phyloP scores from a whole-genome alignment of 2,113 vertebrate genomes.

The Dendropsophus ebraccatus region DNA sequence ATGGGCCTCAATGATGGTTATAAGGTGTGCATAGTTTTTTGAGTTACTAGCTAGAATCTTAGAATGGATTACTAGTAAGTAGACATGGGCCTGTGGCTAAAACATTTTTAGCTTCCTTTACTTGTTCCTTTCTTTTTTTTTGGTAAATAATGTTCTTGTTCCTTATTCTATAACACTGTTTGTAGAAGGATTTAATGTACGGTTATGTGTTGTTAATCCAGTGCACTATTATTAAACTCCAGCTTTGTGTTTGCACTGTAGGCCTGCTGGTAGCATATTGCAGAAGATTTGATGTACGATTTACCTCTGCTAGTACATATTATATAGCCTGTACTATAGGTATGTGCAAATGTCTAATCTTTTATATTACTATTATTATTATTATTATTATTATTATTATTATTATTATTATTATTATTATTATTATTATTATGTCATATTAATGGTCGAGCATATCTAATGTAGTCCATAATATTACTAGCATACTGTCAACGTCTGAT shows the following conservation, averaged over 20 bases:
- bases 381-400: too few species aligned
- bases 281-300: constrained; percentile 92
- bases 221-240: background rate
- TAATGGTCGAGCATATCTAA: background rate
- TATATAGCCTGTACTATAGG: constrained; percentile 85
- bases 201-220: background rate
- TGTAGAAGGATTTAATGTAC: background rate
- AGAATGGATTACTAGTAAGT: background rate
- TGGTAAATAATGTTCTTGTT: too few species aligned
- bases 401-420: too few species aligned
- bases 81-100: background rate
- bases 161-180: background rate
- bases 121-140: background rate
- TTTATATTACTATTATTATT: too few species aligned
- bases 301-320: constrained; percentile 83
- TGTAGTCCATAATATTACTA: background rate
- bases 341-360: too few species aligned
- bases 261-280: constrained; percentile 94
- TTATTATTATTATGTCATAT: background rate
- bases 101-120: background rate
- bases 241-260: constrained; percentile 64
- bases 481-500: background rate
- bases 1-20: background rate
- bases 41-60: background rate
- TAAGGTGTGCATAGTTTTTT: background rate